Base-by-base conservation (phyloP, 35 echinoderm and acorn worm genomes). In the Patiria miniata region DNA sequence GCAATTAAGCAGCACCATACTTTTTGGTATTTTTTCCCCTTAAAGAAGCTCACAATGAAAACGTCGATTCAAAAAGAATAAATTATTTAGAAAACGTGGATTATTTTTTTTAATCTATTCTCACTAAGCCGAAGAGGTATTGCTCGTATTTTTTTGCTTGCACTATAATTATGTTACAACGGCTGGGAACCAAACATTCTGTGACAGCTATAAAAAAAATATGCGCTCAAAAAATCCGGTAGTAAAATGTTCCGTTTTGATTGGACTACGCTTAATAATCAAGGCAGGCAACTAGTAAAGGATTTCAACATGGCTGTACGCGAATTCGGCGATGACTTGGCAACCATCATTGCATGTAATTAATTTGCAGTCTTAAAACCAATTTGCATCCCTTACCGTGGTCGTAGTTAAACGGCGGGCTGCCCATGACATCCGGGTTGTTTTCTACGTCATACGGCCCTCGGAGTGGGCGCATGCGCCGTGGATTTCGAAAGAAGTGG, bases 401-500 rank as follows among this genome's bases (percentile, higher is more conserved):
- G 37, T 91, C 89, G 40, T 95, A 95, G 32, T 87, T 90, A 44
- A 95, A 95, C 21, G 93, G 93, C 40, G 93, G 93, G 51, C 93
- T 95, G 1, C 88, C 88, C 96, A 99, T 99, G 86, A 99, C 92
- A 58, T 99, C 96, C 7, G 96, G 93, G 68, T 87, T 94, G 40
- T 93, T 94, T 56, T 99, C 96, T 47, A 99, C 83, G 54, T 99
- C 96, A 83, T 91, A 99, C 7, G 96, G 96, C 4, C 96, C 96
- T 61, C 96, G 54, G 12, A 99, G 78, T 44, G 93, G 93, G n/a
- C 96, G 92, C 86, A 99, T 94, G 44, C 96, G 81, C 85, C 96
- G 39, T 77, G 93, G 92, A 81, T 99, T 94, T 55, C 96, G 86
- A 55, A 99, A 99, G 83, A 92, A 99, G 40, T 94, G 96, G 68